Evolutionary conservation across 2,888 invertebrate genomes (phyloP), one percentile per base, ranked within the genome.

Genomic region (Melanargia galathea): DNA sequence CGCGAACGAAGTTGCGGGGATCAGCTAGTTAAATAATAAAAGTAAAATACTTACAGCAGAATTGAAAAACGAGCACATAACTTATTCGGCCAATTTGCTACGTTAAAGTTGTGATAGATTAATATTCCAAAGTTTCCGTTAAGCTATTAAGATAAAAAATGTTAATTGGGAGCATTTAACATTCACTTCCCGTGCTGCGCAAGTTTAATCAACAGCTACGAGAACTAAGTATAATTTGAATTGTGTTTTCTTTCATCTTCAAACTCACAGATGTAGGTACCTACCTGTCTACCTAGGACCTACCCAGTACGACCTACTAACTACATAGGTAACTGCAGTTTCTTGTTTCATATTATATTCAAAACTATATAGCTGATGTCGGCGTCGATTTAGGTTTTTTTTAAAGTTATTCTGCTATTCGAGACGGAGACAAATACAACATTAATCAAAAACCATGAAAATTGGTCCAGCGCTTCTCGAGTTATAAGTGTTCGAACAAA

Each of bases 121-220:
- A 62, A 64, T 64, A 62, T 68, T 64, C 55, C 65, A 69, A 59
- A 60, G 54, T 52, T 67, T 20, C 66, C 65, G 65, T 66, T 68
- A 67, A 67, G 64, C 68, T 61, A 67, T 71, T 68, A 65, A 67
- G 63, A 60, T 54, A 66, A 65, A 68, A 58, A 67, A 69, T 68
- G 62, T 65, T 69, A 65, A 70, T 68, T 65, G 65, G 45, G 62
- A 63, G 51, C 69, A 63, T 61, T 67, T 63, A 65, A 62, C 61
- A 64, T 65, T 68, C 65, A 58, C 60, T 56, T 48, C 48, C 35
- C 62, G 59, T 62, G 60, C 60, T 61, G 56, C 60, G 62, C 63
- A 64, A 43, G 46, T 65, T 60, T 64, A 67, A 66, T 70, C 64
- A 60, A 68, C 65, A 64, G 65, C 62, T 68, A 63, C 65, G 40